Evolutionary conservation across 2,113 vertebrate genomes (phyloP).

Genomic region (Amblyornis subalaris): DNA sequence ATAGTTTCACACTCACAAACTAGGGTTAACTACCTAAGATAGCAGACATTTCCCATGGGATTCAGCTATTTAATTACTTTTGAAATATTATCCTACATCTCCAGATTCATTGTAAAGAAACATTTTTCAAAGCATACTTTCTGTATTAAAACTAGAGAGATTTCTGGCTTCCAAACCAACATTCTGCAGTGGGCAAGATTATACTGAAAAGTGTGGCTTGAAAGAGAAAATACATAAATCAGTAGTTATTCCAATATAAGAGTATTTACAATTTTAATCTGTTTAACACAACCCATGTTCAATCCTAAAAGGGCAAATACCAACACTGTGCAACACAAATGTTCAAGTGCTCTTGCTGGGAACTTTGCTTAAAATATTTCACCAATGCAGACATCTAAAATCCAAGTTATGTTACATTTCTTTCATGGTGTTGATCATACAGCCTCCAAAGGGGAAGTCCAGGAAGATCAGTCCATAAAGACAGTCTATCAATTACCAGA

Average conservation of each 20-base stretch:
- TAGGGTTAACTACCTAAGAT: not conserved
- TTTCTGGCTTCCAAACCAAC: not conserved
- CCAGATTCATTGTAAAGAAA: not conserved
- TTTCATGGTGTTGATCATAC: not conserved
- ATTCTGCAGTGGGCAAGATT: not conserved
- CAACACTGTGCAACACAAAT: not conserved
- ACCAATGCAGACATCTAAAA: not conserved
- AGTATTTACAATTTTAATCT: not conserved
- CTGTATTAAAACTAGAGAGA: not conserved
- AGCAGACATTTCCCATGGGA: not conserved
- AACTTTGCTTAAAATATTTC: not conserved
- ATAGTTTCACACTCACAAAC: not conserved
- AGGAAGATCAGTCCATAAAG: not conserved
- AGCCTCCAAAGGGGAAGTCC: not conserved
- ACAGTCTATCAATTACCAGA: not conserved
- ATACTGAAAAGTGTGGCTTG: not conserved
- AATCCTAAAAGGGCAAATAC: not conserved
- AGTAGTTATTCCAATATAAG: not conserved
- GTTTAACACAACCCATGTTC: not conserved
- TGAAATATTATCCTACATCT: not conserved
- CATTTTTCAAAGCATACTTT: not conserved
- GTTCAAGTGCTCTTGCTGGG: not conserved
- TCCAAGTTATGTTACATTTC: not conserved
- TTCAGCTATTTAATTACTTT: not conserved
- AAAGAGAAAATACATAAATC: not conserved